Evolutionary conservation across 2,113 vertebrate species (phyloP), one percentile per base, ranked within the genome.

Genomic region (Pampusana beccarii): DNA sequence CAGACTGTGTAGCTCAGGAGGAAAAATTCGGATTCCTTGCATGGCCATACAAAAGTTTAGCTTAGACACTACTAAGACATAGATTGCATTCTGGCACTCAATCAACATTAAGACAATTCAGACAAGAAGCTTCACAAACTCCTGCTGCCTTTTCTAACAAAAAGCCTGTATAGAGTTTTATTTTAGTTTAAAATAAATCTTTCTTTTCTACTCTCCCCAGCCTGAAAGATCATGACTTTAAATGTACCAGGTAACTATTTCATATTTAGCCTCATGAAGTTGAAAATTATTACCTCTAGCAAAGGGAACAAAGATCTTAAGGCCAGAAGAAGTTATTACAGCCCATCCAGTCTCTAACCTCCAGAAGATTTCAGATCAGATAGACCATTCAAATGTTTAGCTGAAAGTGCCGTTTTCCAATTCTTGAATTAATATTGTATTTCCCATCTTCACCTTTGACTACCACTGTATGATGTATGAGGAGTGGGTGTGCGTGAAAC

Each of bases 101-200:
- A 73, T 17, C 64, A 93, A 74, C 5, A 38, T 25, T 38, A 54
- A 62, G 72, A 81, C 12, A 85, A 65, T 93, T 96, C 70, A 61
- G 56, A 90, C 7, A 67, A 93, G 20, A 94, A 92, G 34, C 48
- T 83, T 91, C 51, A 61, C 78, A 90, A 96, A 5, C 1, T 83
- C 40, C 78, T 95, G 28, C 33, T 36, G 36, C 72, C 19, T 64
- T 92, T 97, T 86, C 28, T 74, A 89, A 80, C 10, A 90, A 93
- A 92, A 97, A 75, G 6, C 28, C 1, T 26, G 42, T 5, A 34
- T 3, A 84, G 31, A 81, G 23, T 25, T 62, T 61, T 31, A 62
- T 66, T 67, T 85, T 21, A 44, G 16, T 84, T 61, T 50, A 73
- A 93, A 92, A 48, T 5, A 86, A 90, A 89, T 82, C 70, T 86